phyloP scores from a whole-genome alignment of 2,113 vertebrate genomes.

The Hippocampus mohnikei region DNA sequence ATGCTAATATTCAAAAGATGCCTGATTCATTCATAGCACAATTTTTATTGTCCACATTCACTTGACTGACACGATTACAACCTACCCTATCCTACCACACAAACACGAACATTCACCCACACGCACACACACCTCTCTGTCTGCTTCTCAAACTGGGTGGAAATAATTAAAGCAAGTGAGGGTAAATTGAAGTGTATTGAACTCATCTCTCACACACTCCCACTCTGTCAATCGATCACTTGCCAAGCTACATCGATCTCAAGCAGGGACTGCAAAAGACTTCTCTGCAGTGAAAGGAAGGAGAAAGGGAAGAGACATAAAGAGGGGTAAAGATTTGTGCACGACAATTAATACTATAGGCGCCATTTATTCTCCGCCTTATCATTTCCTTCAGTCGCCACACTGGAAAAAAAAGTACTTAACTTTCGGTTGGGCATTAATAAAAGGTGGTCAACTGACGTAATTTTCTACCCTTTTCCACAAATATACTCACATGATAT shows the following conservation, averaged over 20 bases:
- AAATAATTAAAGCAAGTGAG: conserved; percentile 72
- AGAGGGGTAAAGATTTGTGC: conserved; percentile 6
- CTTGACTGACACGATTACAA: conserved; percentile 26
- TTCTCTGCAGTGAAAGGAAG: conserved; percentile 29
- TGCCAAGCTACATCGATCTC: conserved; percentile 59
- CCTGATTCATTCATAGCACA: conserved; percentile 40
- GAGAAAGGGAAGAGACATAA: neutral
- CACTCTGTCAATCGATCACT: conserved; percentile 64
- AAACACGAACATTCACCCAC: no score
- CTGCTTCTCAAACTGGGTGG: conserved; percentile 34
- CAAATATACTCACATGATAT: no score
- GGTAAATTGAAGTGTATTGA: conserved; percentile 73
- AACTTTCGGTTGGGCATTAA: no score
- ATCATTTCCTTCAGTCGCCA: neutral
- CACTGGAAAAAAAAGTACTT: no score
- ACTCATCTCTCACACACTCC: conserved; percentile 63
- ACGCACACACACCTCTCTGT: neutral
- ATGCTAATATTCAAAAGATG: conserved; percentile 28
- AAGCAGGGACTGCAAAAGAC: conserved; percentile 41
- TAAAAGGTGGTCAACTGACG: no score
- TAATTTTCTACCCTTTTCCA: no score
- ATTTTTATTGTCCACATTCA: conserved; percentile 52
- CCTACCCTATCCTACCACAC: conserved; percentile 15
- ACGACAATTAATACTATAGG: neutral
- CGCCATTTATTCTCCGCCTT: neutral